Evolutionary conservation across 2,113 vertebrate species (phyloP).

Genomic region (Semnornis frantzii): DNA sequence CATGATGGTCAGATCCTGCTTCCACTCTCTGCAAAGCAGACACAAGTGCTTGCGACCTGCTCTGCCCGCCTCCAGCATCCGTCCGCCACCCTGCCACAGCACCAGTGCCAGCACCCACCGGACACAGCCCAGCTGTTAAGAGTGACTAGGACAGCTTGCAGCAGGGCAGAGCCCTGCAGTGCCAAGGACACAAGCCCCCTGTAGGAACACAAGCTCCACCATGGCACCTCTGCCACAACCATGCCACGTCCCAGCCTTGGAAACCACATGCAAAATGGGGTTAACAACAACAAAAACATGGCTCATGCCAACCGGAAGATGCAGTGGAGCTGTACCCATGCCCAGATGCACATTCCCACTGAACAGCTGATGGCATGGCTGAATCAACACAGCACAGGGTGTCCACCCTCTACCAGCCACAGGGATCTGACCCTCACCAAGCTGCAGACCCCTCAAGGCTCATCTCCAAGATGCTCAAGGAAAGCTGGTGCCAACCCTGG

Average conservation of each 20-base stretch:
- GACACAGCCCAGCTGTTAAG: neutral
- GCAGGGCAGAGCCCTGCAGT: neutral
- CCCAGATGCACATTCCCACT: neutral
- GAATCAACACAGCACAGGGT: neutral
- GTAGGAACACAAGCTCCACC: neutral
- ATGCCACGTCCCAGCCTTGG: fast-evolving
- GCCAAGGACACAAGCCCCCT: neutral
- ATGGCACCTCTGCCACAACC: fast-evolving
- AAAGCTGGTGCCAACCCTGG: neutral
- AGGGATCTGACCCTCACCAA: fast-evolving
- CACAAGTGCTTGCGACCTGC: neutral
- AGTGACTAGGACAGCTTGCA: neutral
- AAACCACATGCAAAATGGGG: fast-evolving
- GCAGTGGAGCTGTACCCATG: fast-evolving
- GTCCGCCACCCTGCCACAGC: neutral
- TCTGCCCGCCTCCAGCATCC: neutral
- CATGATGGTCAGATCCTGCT: neutral
- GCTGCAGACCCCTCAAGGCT: neutral
- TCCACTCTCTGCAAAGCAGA: neutral
- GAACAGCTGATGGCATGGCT: neutral
- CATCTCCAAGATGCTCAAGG: neutral
- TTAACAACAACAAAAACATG: neutral
- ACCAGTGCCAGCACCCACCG: neutral
- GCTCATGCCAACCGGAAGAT: neutral
- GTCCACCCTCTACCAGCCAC: neutral